phyloP scores from a whole-genome alignment of 2,113 vertebrate genomes.

The Cynoglossus semilaevis region DNA sequence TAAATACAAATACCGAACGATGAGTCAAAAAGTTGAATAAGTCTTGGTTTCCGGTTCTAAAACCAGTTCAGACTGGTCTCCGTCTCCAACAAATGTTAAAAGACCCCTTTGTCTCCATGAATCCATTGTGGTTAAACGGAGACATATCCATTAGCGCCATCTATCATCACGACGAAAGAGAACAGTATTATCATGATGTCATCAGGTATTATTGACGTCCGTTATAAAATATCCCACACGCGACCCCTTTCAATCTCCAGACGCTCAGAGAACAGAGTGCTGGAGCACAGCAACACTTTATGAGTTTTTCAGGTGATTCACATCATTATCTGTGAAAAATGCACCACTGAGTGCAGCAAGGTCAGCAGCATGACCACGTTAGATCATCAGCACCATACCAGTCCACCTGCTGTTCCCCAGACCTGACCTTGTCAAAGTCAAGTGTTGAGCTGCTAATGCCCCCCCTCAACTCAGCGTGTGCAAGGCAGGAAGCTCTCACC shows the following conservation, averaged over 20 bases:
- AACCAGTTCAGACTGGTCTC: no score
- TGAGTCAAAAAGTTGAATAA: no score
- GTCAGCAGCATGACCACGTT: slow-evolving; percentile 56
- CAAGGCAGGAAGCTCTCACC: slow-evolving; percentile 22
- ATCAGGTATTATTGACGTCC: slow-evolving; percentile 20
- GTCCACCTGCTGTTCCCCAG: slow-evolving; percentile 63
- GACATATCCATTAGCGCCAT: no score
- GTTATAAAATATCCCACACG: not conserved
- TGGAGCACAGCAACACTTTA: slow-evolving; percentile 15
- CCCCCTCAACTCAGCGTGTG: slow-evolving; percentile 51
- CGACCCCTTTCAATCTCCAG: slow-evolving; percentile 3
- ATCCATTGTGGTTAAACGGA: no score
- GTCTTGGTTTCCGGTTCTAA: no score
- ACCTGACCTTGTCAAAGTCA: slow-evolving; percentile 71
- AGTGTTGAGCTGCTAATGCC: slow-evolving; percentile 53
- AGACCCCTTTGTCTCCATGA: no score
- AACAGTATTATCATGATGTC: not conserved
- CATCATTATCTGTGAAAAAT: slow-evolving; percentile 36
- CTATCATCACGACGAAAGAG: no score
- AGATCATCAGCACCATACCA: slow-evolving; percentile 60
- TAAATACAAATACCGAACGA: no score
- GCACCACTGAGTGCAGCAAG: slow-evolving; percentile 45
- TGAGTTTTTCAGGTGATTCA: slow-evolving; percentile 35
- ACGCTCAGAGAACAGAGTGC: slow-evolving; percentile 1
- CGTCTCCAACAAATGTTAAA: no score